Conservation (phyloP, 2,888 invertebrate genomes). For the Lapara coniferarum region DNA sequence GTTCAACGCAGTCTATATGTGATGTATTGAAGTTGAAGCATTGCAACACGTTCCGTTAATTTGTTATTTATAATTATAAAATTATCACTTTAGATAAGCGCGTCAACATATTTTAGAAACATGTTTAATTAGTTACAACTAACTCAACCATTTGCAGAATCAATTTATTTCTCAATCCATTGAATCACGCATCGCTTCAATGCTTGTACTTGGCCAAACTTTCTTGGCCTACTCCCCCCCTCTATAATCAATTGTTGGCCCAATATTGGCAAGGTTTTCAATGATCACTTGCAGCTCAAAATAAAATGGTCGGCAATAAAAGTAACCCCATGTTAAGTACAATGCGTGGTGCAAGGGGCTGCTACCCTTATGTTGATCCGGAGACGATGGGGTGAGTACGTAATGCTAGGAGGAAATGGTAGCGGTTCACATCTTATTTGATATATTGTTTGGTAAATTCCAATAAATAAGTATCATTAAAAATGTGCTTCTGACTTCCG, state of each 20-base stretch:
- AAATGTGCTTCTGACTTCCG: too few relatives aligned
- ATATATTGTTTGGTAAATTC: constrained; percentile 62
- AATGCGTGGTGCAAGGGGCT: constrained; percentile 76
- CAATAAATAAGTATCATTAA: constrained; percentile 23
- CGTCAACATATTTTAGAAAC: background rate
- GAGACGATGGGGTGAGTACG: constrained; percentile 54
- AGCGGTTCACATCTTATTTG: constrained; percentile 45
- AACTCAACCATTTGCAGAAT: constrained; percentile 67
- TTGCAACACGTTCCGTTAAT: background rate
- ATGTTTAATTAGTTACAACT: constrained; percentile 48
- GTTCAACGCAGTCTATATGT: too few relatives aligned
- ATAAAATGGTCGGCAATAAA: constrained; percentile 67
- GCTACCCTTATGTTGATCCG: constrained; percentile 62
- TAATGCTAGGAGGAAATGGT: constrained; percentile 58
- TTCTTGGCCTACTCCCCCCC: constrained; percentile 46
- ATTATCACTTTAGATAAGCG: background rate
- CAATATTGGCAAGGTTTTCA: constrained; percentile 44
- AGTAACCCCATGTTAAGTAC: constrained; percentile 77
- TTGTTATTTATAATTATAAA: background rate
- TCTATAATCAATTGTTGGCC: constrained; percentile 37
- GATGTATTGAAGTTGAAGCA: background rate
- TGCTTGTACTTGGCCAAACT: constrained; percentile 61
- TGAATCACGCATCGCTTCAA: constrained; percentile 70
- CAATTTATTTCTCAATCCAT: constrained; percentile 80
- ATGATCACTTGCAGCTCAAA: constrained; percentile 55